Conservation (phyloP, 2,113 vertebrate genomes). For the Chinchilla lanigera region DNA sequence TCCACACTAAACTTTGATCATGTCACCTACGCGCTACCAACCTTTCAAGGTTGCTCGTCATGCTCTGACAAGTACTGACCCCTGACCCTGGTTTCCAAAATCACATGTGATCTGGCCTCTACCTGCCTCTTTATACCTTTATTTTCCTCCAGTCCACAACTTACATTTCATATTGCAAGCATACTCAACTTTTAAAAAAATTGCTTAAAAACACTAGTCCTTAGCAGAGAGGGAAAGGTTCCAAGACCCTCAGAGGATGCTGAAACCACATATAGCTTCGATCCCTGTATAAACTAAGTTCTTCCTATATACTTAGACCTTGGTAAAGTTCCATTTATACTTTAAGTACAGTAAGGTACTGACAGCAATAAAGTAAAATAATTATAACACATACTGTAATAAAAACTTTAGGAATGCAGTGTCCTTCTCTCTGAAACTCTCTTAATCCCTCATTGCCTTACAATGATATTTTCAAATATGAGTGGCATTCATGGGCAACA, state of each 20-base stretch:
- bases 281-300: neutral
- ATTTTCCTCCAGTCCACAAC: neutral
- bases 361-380: neutral
- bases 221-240: neutral
- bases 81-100: neutral
- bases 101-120: rapidly evolving
- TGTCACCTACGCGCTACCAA: neutral
- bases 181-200: neutral
- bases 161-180: too few species aligned
- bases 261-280: neutral
- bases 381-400: neutral
- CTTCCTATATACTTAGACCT: neutral
- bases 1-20: neutral
- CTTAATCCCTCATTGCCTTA: neutral
- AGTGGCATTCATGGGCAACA: neutral
- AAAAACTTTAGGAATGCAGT: neutral
- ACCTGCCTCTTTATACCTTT: neutral
- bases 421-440: neutral
- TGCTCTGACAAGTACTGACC: neutral
- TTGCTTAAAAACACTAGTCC: neutral
- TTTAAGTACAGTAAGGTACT: neutral
- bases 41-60: neutral
- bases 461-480: neutral
- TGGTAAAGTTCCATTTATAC: neutral
- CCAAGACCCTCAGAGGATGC: neutral